Base-by-base conservation (phyloP, 2,113 vertebrate genomes). In the Alligator mississippiensis region DNA sequence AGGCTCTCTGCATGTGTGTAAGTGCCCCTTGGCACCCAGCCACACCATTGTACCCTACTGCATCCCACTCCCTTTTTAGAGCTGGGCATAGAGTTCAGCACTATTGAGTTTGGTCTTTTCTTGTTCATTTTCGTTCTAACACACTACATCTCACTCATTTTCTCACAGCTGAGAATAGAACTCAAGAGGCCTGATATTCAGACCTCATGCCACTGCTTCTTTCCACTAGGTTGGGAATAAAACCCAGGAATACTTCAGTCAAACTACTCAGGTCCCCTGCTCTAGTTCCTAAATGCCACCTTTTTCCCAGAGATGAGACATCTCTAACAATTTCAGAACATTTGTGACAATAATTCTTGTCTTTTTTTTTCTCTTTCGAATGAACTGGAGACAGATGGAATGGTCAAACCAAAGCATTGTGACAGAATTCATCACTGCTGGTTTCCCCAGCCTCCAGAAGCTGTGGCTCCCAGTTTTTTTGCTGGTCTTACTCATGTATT, bases 401-500 rank as follows among this genome's bases (percentile, higher is more conserved):
- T 24, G 55, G 59, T 34, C 68, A 58, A 88, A 88, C 25, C 60
- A 82, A 34, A 75, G 70, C 8, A 34, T 57, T 4, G 68, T 88
- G 38, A 76, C n/a, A 82, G 87, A 76, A 64, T 88, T 88, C 76
- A 27, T 88, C 64, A 76, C 81, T 18, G 13, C 28, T 28, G 87
- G 87, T 8, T 88, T 88, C 24, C 79, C 79, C 60, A 82, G 10
- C 54, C 70, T 88, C 68, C 17, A 66, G 38, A 64, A 88, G 16
- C 82, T 30, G n/a, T 82, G 60, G 38, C 17, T 76, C 57, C 68
- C 68, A 16, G 13, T 97, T 77, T 94, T 92, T 55, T n/a, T 85
- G 58, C 22, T 96, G 24, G 95, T 89, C 74, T 90, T 97, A 70
- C 83, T 77, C 17, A 16, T 94, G 86, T 95, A 91, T 77, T 74